Base-by-base conservation (phyloP, 2,888 invertebrate species). In the Chymomyza fuscimana region DNA sequence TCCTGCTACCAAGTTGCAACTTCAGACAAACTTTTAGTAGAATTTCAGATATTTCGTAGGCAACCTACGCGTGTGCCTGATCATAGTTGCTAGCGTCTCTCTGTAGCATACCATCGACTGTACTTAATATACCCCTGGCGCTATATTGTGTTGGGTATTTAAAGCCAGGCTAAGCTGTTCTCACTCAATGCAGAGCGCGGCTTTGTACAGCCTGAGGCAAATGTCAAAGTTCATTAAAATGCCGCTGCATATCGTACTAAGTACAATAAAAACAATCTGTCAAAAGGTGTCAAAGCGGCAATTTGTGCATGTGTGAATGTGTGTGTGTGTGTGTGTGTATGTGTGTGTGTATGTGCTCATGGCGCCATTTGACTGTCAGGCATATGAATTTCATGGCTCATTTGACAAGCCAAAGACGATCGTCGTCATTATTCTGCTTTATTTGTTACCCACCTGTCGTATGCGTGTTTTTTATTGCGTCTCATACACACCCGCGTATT, bases 251-350 rank as follows among this genome's bases (percentile, higher is more conserved):
- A 12, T 7, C 46, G 32, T 56, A 61, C 22, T 25, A 58, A 51
- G 61, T 54, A 36, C 16, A 46, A 70, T 68, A 79, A 67, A 60
- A 70, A 69, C 81, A 80, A 82, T 82, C 82, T 80, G 82, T 82
- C 85, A 85, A 79, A 32, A 80, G 75, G 77, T 82, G 85, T 80
- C 85, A 79, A 69, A 69, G 72, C 73, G 71, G 59, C 32, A 32
- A 32, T 32, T 25, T 25, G 4, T 76, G 70, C 72, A 65, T 61
- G 6, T 7, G 56, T 32, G 5, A 4, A 1, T 32, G 7, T 7
- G 36, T 9, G 36, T 36, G 36, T 7, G 36, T 7, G 5, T 36
- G 7, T 36, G 36, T 36, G 36, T 36, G 36, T 36, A 7, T 1
- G 25, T 25, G 2, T 25, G 1, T 36, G 36, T 36, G 36, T 36